Evolutionary conservation across 1,140 invertebrate species (phyloP).

Genomic region (Cotesia glomerata): DNA sequence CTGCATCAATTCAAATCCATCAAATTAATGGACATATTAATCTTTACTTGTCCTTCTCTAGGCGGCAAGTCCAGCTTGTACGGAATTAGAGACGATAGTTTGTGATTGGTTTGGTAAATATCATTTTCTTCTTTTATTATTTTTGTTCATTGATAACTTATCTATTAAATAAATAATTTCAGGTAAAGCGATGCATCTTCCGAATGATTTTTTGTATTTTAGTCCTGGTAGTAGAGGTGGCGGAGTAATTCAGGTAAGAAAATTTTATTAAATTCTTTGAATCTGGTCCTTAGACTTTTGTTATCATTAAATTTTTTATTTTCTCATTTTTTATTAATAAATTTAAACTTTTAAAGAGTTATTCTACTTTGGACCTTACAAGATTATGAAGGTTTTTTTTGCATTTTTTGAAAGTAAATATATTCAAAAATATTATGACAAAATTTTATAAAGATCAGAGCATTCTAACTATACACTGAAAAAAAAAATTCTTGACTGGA

Average conservation of each 20-base stretch:
- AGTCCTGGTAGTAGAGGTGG: constrained; percentile 85
- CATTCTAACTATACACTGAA: too few species aligned
- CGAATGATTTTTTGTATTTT: constrained; percentile 84
- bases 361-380: too few species aligned
- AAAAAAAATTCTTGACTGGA: too few species aligned
- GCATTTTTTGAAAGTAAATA: too few species aligned
- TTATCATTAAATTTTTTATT: too few species aligned
- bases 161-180: background rate
- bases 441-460: too few species aligned
- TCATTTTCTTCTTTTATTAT: background rate
- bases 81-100: constrained; percentile 96
- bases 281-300: too few species aligned
- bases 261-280: too few species aligned
- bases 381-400: too few species aligned
- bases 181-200: constrained; percentile 90
- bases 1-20: background rate
- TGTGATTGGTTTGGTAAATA: constrained; percentile 94
- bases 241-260: constrained; percentile 90
- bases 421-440: too few species aligned
- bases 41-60: constrained; percentile 58
- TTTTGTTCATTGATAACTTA: background rate
- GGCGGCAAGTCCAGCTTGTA: constrained; percentile 96
- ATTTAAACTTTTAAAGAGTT: too few species aligned
- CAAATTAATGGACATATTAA: background rate
- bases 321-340: too few species aligned